phyloP scores from a whole-genome alignment of 2,113 vertebrate genomes.

The rat (Rattus norvegicus) region DNA sequence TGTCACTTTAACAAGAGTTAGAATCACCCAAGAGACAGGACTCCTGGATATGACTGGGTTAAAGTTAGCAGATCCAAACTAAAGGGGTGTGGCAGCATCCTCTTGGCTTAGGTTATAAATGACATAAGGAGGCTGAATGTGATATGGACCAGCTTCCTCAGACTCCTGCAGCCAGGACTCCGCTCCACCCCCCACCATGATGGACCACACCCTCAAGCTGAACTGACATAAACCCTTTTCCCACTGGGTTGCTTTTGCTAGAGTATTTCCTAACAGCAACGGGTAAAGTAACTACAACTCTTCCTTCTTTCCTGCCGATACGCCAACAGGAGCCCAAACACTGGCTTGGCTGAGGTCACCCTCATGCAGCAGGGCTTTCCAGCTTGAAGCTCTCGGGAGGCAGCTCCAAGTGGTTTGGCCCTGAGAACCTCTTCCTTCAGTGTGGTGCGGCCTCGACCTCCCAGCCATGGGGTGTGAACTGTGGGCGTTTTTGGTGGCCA shows the following conservation, averaged over 20 bases:
- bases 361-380: background rate
- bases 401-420: background rate
- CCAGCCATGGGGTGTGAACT: no score
- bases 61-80: no score
- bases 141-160: background rate
- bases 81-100: background rate
- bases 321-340: background rate
- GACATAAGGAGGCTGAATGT: background rate
- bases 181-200: background rate
- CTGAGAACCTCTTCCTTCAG: background rate
- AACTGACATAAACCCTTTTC: background rate
- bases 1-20: background rate
- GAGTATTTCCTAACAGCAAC: background rate
- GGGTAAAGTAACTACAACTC: background rate
- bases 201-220: background rate
- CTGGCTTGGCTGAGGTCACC: background rate
- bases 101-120: background rate
- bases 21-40: background rate
- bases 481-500: background rate
- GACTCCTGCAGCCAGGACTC: background rate
- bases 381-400: background rate
- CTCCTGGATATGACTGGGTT: background rate
- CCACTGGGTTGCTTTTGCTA: background rate
- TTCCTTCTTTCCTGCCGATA: background rate
- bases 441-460: rapidly evolving